phyloP scores from a whole-genome alignment of 2,888 invertebrate genomes.

The Ochropacha duplaris region DNA sequence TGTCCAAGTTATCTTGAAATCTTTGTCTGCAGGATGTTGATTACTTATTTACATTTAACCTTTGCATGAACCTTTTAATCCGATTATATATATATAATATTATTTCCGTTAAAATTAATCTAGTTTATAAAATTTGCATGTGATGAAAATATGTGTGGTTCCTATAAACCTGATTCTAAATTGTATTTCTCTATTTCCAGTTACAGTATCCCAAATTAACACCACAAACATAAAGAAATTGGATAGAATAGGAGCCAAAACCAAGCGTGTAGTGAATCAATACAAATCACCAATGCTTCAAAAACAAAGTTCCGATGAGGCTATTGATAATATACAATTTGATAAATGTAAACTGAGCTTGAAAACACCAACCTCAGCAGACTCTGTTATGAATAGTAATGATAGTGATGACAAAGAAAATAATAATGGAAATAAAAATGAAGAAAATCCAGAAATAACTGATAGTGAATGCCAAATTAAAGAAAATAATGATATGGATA shows the following conservation, averaged over 20 bases:
- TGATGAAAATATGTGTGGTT: background rate
- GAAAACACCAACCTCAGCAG: constrained; percentile 40
- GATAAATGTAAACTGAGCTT: constrained; percentile 72
- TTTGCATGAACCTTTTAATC: background rate
- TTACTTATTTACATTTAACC: background rate
- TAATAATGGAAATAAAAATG: constrained; percentile 40
- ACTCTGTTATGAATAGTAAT: constrained; percentile 31
- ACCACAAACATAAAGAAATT: constrained; percentile 41
- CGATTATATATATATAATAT: too few species aligned
- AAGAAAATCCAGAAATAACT: constrained; percentile 25
- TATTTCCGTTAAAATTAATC: too few species aligned
- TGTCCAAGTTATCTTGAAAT: background rate
- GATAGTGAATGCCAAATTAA: constrained; percentile 17
- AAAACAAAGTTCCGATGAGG: constrained; percentile 57
- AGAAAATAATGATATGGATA: background rate
- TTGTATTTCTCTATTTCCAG: background rate
- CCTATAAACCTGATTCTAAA: background rate
- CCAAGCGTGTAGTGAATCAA: constrained; percentile 35
- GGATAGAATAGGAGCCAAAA: constrained; percentile 48
- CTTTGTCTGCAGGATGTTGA: background rate
- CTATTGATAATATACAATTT: constrained; percentile 59
- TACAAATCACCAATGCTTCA: constrained; percentile 45
- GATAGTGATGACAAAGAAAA: constrained; percentile 17
- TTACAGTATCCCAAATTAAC: constrained; percentile 37
- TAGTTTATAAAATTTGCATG: too few species aligned